A percentile compares a stretch with the other conserved stretches of the same genome.
Evolutionary conservation across 2,113 vertebrate species (phyloP).

Genomic region (Xyliphius kryptos): DNA sequence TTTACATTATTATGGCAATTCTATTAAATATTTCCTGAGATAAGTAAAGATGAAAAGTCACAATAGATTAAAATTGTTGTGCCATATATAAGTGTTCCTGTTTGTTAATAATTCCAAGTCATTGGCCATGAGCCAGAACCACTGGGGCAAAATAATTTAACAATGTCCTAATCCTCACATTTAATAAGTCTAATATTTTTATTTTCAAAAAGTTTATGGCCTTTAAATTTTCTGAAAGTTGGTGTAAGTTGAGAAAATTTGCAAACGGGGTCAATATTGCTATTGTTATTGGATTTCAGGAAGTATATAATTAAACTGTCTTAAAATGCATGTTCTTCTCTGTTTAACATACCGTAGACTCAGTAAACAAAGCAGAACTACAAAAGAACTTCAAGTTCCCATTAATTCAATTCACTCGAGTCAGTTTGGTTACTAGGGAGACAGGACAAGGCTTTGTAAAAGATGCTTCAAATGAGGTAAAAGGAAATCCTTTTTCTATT

Average conservation of each 20-base stretch:
- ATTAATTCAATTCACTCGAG: slow-evolving; percentile 3
- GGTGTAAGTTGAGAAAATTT: not conserved
- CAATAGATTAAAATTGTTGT: too few relatives aligned
- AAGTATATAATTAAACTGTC: not conserved
- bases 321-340: slow-evolving; percentile 16
- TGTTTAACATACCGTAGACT: slow-evolving; percentile 2
- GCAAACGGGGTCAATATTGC: too few relatives aligned
- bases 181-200: too few relatives aligned
- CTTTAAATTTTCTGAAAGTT: not conserved
- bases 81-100: too few relatives aligned
- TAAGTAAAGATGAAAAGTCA: too few relatives aligned
- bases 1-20: too few relatives aligned
- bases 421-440: slow-evolving; percentile 11
- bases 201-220: not conserved
- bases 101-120: too few relatives aligned
- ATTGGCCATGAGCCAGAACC: too few relatives aligned
- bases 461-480: slow-evolving; percentile 1
- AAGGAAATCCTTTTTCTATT: not conserved
- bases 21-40: too few relatives aligned
- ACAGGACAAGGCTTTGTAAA: not conserved
- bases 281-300: not conserved
- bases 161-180: too few relatives aligned
- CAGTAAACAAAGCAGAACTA: slow-evolving; percentile 5
- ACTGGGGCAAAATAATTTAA: too few relatives aligned
- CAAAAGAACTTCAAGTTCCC: not conserved